phyloP scores from a whole-genome alignment of 2,113 vertebrate species.

The Sylvia atricapilla region DNA sequence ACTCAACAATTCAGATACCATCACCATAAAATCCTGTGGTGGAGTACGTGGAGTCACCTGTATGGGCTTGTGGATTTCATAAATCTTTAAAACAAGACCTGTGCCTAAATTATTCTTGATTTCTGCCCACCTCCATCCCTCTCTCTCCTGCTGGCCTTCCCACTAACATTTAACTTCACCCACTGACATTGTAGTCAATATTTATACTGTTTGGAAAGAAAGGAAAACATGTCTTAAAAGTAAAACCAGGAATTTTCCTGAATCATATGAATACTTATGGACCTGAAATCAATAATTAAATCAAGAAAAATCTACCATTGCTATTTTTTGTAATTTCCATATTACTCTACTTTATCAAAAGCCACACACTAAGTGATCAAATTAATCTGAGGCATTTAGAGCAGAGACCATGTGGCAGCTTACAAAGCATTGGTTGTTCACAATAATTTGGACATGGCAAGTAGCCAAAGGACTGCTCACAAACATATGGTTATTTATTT shows the following conservation, averaged over 20 bases:
- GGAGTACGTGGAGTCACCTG: background rate
- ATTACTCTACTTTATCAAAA: background rate
- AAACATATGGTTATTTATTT: slow-evolving; percentile 58
- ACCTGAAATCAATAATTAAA: background rate
- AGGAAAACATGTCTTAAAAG: background rate
- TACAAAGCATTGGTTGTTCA: slow-evolving; percentile 17
- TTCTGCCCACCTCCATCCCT: background rate
- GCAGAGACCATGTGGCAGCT: background rate
- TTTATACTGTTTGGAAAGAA: background rate
- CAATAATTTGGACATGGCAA: slow-evolving; percentile 2
- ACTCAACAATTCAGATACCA: background rate
- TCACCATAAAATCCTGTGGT: background rate
- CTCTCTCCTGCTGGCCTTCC: background rate
- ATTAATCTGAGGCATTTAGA: background rate
- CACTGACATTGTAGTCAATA: background rate
- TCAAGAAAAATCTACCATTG: background rate
- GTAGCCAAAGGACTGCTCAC: slow-evolving; percentile 40
- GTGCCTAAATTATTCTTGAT: background rate
- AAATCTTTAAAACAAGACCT: background rate
- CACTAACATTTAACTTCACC: background rate
- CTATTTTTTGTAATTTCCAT: background rate
- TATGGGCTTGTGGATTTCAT: background rate
- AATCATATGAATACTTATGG: background rate
- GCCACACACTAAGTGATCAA: background rate
- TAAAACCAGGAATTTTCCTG: background rate